These are phyloP conservation scores for Sinocyclocheilus anophthalmus DNA, from an alignment of 2,113 vertebrate genomes.

Conservation along the genomic window DNA sequence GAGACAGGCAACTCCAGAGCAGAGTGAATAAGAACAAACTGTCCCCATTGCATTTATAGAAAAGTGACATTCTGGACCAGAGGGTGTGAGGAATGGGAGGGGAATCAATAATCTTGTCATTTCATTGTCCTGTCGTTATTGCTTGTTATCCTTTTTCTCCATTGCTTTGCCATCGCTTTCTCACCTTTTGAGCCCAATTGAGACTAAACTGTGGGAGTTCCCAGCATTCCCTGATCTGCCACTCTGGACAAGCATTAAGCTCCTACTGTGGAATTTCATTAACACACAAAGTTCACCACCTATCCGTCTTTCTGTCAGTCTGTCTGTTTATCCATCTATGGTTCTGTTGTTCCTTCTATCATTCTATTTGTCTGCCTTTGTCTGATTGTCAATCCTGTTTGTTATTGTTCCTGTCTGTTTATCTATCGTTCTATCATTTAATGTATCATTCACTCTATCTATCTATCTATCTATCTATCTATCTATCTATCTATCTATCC, in stretches of 20 bases:
- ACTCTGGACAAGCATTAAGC: background rate
- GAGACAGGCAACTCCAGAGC: constrained; percentile 16
- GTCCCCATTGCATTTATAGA: constrained; percentile 42
- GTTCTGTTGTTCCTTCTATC: background rate
- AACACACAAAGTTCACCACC: background rate
- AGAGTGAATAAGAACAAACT: constrained; percentile 30
- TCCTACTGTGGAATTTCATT: background rate
- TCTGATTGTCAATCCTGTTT: background rate
- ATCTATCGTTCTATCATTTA: background rate
- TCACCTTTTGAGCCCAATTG: constrained; percentile 25
- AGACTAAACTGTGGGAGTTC: background rate
- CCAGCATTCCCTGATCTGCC: background rate
- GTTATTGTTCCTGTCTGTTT: background rate
- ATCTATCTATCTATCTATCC: background rate
- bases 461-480: background rate
- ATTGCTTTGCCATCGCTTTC: background rate
- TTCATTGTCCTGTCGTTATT: background rate
- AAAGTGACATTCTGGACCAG: constrained; percentile 56
- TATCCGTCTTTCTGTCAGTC: background rate
- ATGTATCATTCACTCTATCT: background rate
- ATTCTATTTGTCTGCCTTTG: background rate
- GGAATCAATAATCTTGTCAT: constrained; percentile 58
- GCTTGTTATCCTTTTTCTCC: constrained; percentile 45
- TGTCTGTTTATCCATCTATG: background rate
- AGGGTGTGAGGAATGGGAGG: constrained; percentile 31